A percentile compares a stretch with the other conserved stretches of the same genome.
phyloP scores from a whole-genome alignment of 2,113 vertebrate genomes.

The Paramisgurnus dabryanus region DNA sequence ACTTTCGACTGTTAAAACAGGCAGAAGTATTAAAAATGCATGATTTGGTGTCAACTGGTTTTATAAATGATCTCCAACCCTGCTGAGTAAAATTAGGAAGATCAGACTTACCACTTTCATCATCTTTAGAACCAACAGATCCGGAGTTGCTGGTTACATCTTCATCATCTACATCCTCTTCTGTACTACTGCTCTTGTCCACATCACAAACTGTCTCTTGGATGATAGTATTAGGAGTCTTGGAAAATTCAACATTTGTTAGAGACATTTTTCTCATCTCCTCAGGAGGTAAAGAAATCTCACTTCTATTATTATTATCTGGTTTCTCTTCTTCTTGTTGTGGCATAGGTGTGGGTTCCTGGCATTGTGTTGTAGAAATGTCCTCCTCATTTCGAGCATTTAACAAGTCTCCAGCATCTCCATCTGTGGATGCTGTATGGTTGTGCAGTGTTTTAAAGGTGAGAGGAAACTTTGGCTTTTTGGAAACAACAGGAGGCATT shows the following conservation, averaged over 20 bases:
- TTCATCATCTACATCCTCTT: conserved; percentile 63
- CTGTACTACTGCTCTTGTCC: conserved; percentile 62
- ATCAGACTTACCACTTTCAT: conserved; percentile 80
- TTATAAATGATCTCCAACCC: conserved; percentile 43
- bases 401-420: conserved; percentile 15
- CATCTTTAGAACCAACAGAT: conserved; percentile 71
- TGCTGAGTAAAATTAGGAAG: conserved; percentile 47
- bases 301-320: conserved; percentile 65
- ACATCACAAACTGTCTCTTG: conserved; percentile 62
- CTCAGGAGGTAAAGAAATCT: conserved; percentile 66
- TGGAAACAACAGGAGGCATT: conserved; percentile 86
- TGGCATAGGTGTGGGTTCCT: conserved; percentile 53
- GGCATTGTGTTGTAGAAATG: conserved; percentile 45
- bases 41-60: conserved; percentile 40
- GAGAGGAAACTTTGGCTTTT: conserved; percentile 89
- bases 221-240: neutral
- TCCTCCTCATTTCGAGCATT: conserved; percentile 28
- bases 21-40: conserved; percentile 48
- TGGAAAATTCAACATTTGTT: conserved; percentile 55
- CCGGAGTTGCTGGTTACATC: conserved; percentile 68
- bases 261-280: conserved; percentile 67
- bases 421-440: neutral
- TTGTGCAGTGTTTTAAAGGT: conserved; percentile 48
- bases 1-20: conserved; percentile 34
- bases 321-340: conserved; percentile 54